phyloP scores from a whole-genome alignment of 2,888 invertebrate species.

The Torymus aiolomorphi region DNA sequence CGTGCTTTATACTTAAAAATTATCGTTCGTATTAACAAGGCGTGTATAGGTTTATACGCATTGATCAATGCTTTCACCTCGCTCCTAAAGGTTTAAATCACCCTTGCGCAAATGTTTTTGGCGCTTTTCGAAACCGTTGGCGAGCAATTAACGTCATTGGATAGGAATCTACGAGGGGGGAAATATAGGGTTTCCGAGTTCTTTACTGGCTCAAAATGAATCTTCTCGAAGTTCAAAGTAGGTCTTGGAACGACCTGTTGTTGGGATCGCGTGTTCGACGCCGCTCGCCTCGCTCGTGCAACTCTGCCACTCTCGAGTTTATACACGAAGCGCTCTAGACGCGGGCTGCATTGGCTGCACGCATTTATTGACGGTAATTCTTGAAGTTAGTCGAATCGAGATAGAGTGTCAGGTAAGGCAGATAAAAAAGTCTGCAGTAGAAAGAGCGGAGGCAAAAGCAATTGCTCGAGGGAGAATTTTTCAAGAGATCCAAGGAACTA shows the following conservation, averaged over 20 bases:
- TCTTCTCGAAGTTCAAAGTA: conserved; percentile 34
- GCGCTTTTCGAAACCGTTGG: conserved; percentile 25
- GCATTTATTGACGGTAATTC: conserved; percentile 53
- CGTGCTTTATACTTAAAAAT: too few relatives aligned
- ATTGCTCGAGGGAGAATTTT: background rate
- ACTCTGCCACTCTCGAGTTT: too few relatives aligned
- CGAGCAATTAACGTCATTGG: conserved; percentile 44
- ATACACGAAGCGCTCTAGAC: too few relatives aligned
- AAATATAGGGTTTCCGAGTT: conserved; percentile 27
- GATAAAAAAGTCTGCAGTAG: background rate
- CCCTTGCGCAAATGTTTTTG: conserved; percentile 6
- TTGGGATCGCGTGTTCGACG: conserved; percentile 44
- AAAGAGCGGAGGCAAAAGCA: background rate
- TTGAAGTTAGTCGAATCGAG: conserved; percentile 37
- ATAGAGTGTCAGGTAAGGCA: conserved; percentile 2
- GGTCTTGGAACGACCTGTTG: conserved; percentile 50
- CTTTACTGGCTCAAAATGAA: conserved; percentile 38
- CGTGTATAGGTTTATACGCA: too few relatives aligned
- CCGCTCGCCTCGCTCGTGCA: background rate
- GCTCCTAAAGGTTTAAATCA: background rate
- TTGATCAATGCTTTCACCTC: background rate
- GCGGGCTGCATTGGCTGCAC: conserved; percentile 8
- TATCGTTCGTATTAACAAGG: too few relatives aligned
- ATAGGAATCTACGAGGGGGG: conserved; percentile 40
- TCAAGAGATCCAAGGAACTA: too few relatives aligned